Conservation (phyloP, 1,140 invertebrate genomes). For the Bombus superbus region DNA sequence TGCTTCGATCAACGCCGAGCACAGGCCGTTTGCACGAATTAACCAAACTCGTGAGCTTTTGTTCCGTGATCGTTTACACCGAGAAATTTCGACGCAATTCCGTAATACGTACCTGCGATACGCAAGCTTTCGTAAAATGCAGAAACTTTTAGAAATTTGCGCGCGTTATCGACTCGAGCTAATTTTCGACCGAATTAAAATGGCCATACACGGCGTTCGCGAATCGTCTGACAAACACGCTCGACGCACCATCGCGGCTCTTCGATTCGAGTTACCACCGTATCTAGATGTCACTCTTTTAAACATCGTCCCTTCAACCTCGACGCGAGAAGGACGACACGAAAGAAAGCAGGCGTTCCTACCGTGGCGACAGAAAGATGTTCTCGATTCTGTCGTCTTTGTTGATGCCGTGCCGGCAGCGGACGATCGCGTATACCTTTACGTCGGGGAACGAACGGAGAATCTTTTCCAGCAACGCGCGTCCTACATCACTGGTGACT, state of each 20-base stretch:
- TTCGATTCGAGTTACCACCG: neutral
- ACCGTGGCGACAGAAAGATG: conserved; percentile 72
- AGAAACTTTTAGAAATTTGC: neutral
- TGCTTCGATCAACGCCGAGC: neutral
- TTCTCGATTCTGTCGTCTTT: conserved; percentile 70
- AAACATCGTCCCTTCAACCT: neutral
- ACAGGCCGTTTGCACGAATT: conserved; percentile 6
- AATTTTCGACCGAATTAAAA: neutral
- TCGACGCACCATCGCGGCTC: neutral
- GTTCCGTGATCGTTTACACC: neutral
- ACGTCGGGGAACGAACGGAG: conserved; percentile 67
- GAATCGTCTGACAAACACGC: neutral
- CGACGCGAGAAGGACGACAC: neutral
- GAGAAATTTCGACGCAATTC: neutral
- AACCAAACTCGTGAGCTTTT: neutral
- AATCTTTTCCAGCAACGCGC: conserved; percentile 72
- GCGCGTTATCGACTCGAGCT: neutral
- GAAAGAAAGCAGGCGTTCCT: conserved; percentile 31
- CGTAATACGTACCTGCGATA: neutral
- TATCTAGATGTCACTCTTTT: neutral
- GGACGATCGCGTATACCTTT: conserved; percentile 64
- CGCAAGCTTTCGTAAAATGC: neutral
- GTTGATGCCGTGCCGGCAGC: conserved; percentile 56
- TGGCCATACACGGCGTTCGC: neutral
- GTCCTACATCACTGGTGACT: conserved; percentile 74